Percentiles rank a stretch among this genome's conserved stretches.
Evolutionary conservation across 2,888 invertebrate species (phyloP).

Genomic region (Dolichomitus sp.): DNA sequence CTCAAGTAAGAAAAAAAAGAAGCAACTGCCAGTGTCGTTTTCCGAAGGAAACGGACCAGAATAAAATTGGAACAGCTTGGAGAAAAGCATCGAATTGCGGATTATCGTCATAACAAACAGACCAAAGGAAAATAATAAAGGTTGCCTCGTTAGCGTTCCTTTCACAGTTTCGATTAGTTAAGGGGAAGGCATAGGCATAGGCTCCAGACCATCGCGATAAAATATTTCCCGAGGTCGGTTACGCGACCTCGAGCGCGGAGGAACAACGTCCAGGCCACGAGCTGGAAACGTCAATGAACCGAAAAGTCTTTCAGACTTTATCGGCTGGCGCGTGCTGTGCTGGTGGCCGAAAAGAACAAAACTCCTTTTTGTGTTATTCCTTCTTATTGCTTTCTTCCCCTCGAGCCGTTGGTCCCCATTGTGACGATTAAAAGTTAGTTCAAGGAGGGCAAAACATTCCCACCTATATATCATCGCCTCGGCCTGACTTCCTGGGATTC

Average conservation of each 20-base stretch:
- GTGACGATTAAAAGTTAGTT: constrained; percentile 55
- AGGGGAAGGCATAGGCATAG: constrained; percentile 12
- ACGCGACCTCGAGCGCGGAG: constrained; percentile 20
- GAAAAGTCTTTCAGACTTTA: constrained; percentile 70
- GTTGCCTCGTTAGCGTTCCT: constrained; percentile 64
- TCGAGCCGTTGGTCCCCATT: constrained; percentile 68
- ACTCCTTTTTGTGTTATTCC: constrained; percentile 60
- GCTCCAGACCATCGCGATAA: constrained; percentile 59
- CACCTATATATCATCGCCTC: neutral
- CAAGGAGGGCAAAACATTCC: neutral
- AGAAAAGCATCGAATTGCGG: constrained; percentile 18
- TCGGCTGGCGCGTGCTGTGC: constrained; percentile 26
- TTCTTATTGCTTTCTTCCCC: constrained; percentile 51
- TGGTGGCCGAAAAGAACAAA: constrained; percentile 47
- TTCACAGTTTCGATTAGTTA: constrained; percentile 45
- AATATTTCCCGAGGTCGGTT: constrained; percentile 64
- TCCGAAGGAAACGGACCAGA: neutral
- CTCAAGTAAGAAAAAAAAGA: neutral
- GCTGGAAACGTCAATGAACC: constrained; percentile 70
- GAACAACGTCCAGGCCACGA: constrained; percentile 32
- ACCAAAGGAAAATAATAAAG: constrained; percentile 37
- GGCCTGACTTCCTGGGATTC: neutral
- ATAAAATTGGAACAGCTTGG: constrained; percentile 1
- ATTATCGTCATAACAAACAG: constrained; percentile 60
- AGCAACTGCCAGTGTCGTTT: neutral